Evolutionary conservation across 2,113 vertebrate genomes (phyloP), one percentile per base, ranked within the genome.

Genomic region (Lonchura striata): DNA sequence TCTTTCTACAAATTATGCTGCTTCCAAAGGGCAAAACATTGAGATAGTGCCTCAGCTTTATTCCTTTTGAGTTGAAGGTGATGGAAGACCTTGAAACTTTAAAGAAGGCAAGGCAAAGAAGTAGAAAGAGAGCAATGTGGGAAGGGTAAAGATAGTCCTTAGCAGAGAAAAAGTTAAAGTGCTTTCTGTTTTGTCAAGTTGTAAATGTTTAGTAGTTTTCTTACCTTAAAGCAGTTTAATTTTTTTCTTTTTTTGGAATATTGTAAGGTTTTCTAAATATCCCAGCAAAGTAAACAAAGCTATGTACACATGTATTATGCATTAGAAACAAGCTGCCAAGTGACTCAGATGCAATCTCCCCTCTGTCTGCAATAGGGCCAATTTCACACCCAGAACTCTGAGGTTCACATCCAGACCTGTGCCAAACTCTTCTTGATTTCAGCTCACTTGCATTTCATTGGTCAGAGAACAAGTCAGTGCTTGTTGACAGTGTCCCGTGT

Each of bases 1-100:
- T 77, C 33, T 86, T 90, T 53, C 31, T 65, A 14, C 28, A 74
- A 69, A 65, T 65, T 54, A 78, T 39, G 24, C 49, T 71, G 5
- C 28, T 91, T 88, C 21, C 33, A 65, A 77, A 47, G 33, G 15
- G 16, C 39, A 80, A 86, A 83, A 42, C 0, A 0, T 9, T 83
- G 50, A 57, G 23, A n/a, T 24, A 33, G 3, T 50, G 30, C 18
- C 77, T 80, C 46, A 49, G 49, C 25, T 66, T 90, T 91, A 69
- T 80, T 84, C 23, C 70, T 52, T 87, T 41, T 76, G 23, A 88
- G 10, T 76, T 94, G 88, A 92, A 95, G 77, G 65, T 52, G 63
- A 77, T 57, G 63, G 18, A 61, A 70, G 25, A 59, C 47, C 15
- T 84, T 44, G 78, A 91, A 49, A 59, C 37, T 63, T 92, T 37